These are phyloP conservation scores for Desmophyllum pertusum DNA, from an alignment of 92 coral and sea anemone genomes.

Conservation along the genomic window DNA sequence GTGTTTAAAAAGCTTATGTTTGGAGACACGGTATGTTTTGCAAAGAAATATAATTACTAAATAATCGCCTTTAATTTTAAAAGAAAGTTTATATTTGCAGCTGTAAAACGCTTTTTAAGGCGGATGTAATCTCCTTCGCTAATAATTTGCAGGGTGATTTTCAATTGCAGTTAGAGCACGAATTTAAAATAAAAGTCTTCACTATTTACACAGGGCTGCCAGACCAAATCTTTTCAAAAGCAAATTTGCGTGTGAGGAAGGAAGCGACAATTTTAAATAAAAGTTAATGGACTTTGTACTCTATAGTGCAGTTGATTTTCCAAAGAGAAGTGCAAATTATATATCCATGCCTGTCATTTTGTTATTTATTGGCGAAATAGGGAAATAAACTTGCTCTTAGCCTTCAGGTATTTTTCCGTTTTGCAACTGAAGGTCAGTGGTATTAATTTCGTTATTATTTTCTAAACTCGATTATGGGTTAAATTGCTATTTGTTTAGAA, in stretches of 20 bases:
- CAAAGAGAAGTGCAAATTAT: not conserved
- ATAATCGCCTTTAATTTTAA: conserved; percentile 16
- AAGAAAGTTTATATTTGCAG: not conserved
- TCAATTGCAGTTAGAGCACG: not conserved
- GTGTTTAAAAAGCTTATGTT: not conserved
- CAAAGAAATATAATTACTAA: not conserved
- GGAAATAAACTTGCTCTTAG: not conserved
- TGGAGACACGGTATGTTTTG: conserved; percentile 3
- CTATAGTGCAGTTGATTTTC: not conserved
- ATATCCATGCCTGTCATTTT: not conserved
- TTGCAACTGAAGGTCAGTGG: conserved; percentile 6
- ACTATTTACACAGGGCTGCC: conserved; percentile 2
- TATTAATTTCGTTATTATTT: conserved; percentile 8
- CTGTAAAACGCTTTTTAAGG: not conserved
- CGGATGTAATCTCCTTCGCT: not conserved
- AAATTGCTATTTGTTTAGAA: conserved; percentile 21
- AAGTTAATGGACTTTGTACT: conserved; percentile 26
- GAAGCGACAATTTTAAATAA: conserved; percentile 45
- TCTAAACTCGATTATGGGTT: conserved; percentile 22
- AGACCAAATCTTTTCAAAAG: conserved; percentile 15
- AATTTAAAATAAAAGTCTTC: not conserved
- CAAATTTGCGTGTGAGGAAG: conserved; percentile 24
- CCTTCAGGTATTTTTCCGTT: not conserved
- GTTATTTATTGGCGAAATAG: not conserved
- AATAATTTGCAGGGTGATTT: not conserved